A percentile compares a stretch with the other conserved stretches of the same genome.
Evolutionary conservation across 2,888 invertebrate species (phyloP).

Genomic region (Standfussiana lucernea): DNA sequence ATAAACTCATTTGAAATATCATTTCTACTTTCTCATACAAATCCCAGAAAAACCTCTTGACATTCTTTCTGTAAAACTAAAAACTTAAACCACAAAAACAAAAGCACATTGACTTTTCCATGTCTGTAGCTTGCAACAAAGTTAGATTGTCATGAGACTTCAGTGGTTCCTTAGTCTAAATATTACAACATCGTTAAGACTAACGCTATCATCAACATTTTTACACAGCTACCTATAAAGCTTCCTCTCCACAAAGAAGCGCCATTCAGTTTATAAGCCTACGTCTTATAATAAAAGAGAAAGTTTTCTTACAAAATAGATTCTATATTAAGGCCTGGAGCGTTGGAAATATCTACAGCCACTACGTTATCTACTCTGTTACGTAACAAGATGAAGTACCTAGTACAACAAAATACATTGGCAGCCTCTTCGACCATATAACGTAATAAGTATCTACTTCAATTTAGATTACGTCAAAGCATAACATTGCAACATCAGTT

Average conservation of each 20-base stretch:
- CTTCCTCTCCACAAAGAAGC: slow-evolving; percentile 16
- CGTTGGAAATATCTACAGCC: slow-evolving; percentile 27
- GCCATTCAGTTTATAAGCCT: slow-evolving; percentile 46
- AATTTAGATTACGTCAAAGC: slow-evolving; percentile 36
- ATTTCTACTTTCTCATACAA: neutral
- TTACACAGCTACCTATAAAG: slow-evolving; percentile 14
- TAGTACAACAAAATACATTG: slow-evolving; percentile 18
- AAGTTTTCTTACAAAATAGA: slow-evolving; percentile 44
- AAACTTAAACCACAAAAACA: too few relatives aligned
- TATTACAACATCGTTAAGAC: slow-evolving; percentile 12
- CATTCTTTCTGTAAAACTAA: neutral
- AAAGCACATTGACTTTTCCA: neutral
- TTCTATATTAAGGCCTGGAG: slow-evolving; percentile 28
- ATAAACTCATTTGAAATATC: neutral
- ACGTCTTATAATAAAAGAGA: slow-evolving; percentile 37
- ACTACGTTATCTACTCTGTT: slow-evolving; percentile 39
- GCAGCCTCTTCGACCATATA: slow-evolving; percentile 7
- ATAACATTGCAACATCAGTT: slow-evolving; percentile 16
- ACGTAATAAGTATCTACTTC: slow-evolving; percentile 42
- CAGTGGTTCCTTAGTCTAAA: neutral
- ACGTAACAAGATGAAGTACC: slow-evolving; percentile 39
- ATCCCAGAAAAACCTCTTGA: neutral
- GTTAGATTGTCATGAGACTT: neutral
- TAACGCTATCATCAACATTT: slow-evolving; percentile 7
- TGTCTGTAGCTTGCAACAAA: neutral